Conservation (phyloP, 2,888 invertebrate genomes). For the Hirtodrosophila histrioides region DNA sequence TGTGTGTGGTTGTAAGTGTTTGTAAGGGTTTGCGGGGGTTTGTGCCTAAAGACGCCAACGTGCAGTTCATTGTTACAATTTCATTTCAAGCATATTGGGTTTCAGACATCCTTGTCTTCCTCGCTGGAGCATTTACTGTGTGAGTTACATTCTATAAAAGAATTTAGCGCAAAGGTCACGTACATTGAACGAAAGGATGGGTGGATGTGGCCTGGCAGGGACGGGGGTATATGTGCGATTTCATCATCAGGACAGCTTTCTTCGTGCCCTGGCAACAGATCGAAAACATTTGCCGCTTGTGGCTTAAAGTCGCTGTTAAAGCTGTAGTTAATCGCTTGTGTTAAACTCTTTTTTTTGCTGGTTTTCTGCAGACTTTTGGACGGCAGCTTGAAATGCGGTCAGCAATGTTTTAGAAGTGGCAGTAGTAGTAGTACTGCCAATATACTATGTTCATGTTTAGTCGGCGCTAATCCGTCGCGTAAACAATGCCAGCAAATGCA, state of each 20-base stretch:
- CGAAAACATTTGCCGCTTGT: background rate
- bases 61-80: conserved; percentile 72
- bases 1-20: conserved; percentile 4
- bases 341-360: conserved; percentile 18
- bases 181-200: conserved; percentile 30
- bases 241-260: conserved; percentile 38
- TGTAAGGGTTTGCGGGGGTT: conserved; percentile 37
- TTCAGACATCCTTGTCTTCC: conserved; percentile 48
- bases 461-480: conserved; percentile 69
- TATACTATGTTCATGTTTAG: conserved; percentile 65
- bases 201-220: background rate
- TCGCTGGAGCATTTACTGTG: conserved; percentile 15
- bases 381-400: conserved; percentile 56
- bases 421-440: conserved; percentile 51
- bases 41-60: conserved; percentile 28
- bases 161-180: conserved; percentile 74
- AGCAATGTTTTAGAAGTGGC: conserved; percentile 47
- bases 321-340: conserved; percentile 36
- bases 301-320: conserved; percentile 34
- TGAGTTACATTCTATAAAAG: conserved; percentile 55
- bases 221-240: conserved; percentile 34
- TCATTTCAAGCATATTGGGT: conserved; percentile 72
- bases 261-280: conserved; percentile 27
- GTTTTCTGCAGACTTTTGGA: conserved; percentile 30
- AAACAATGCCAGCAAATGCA: conserved; percentile 63